Base-by-base conservation (phyloP, 1,140 invertebrate genomes). In the Ceratina calcarata region DNA sequence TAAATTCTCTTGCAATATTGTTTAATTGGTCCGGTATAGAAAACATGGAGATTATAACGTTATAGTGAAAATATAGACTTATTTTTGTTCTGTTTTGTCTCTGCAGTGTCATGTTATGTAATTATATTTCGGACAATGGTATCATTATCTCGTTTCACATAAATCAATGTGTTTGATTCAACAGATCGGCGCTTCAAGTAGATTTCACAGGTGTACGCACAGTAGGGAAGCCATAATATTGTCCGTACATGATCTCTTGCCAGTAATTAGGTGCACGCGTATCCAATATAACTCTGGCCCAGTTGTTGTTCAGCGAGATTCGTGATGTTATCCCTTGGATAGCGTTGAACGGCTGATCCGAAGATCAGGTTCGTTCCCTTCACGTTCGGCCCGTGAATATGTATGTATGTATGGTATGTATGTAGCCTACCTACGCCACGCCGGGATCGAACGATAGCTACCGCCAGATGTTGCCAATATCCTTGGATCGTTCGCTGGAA, bases 381-480 rank as follows among this genome's bases (percentile, higher is more conserved):
- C 57, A 61, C 49, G 55, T 73, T 67, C 55, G 69, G 22, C 20
- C 53, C 13, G 45, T 53, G n/a, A n/a, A n/a, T 71, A 49, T 49
- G 55, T 49, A 60, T n/a, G n/a, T n/a, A n/a, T n/a, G n/a, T n/a
- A n/a, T n/a, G n/a, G n/a, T 45, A 45, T 10, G 37, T 45, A 45
- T 10, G 37, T 45, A 45, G 2, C 37, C 37, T 45, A 45, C 37
- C 37, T 45, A 45, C 37, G 10, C 37, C 2, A 6, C 37, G 37
- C 6, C 37, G 37, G 37, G 37, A 45, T 45, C 51, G 80, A 73
- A 74, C 82, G 69, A 82, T 87, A 80, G 71, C 70, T 76, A 79
- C 77, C 78, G 51, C 75, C 87, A 87, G 86, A 88, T 88, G 87
- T 87, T 87, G 80, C 86, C 87, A 87, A 88, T 88, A 86, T 83